Conservation (phyloP, 2,888 invertebrate genomes). For the Diadegma fenestrale region DNA sequence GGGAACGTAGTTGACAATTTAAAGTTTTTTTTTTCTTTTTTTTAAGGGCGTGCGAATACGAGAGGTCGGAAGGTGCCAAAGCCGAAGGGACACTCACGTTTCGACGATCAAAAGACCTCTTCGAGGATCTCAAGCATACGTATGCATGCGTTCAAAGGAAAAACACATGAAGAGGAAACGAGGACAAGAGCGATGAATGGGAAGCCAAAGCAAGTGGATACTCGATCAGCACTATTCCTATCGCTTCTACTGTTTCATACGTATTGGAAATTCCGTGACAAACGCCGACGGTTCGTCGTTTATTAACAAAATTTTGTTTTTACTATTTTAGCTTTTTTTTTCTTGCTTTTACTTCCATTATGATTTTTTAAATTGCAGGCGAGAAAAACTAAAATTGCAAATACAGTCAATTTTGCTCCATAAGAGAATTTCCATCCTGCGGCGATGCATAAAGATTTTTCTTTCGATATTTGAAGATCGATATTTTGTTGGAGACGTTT, state of each 20-base stretch:
- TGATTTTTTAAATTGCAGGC: too few relatives aligned
- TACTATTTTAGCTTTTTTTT: neutral
- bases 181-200: neutral
- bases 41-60: too few relatives aligned
- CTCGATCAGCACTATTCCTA: slow-evolving; percentile 41
- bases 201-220: slow-evolving; percentile 30
- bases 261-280: neutral
- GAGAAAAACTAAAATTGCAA: too few relatives aligned
- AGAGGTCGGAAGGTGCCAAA: too few relatives aligned
- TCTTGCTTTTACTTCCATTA: neutral
- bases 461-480: too few relatives aligned
- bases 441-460: too few relatives aligned
- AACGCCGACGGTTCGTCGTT: neutral
- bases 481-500: too few relatives aligned
- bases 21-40: too few relatives aligned
- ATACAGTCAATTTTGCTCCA: too few relatives aligned
- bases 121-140: slow-evolving; percentile 39
- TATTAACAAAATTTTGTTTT: neutral
- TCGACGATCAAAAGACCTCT: slow-evolving; percentile 53
- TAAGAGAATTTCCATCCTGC: too few relatives aligned
- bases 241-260: neutral
- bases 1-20: too few relatives aligned
- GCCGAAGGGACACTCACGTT: slow-evolving; percentile 24
- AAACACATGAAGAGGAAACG: slow-evolving; percentile 19
- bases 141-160: slow-evolving; percentile 35